These are phyloP conservation scores for Muscidifurax raptorellus DNA, from an alignment of 1,140 invertebrate genomes.

Conservation along the genomic window DNA sequence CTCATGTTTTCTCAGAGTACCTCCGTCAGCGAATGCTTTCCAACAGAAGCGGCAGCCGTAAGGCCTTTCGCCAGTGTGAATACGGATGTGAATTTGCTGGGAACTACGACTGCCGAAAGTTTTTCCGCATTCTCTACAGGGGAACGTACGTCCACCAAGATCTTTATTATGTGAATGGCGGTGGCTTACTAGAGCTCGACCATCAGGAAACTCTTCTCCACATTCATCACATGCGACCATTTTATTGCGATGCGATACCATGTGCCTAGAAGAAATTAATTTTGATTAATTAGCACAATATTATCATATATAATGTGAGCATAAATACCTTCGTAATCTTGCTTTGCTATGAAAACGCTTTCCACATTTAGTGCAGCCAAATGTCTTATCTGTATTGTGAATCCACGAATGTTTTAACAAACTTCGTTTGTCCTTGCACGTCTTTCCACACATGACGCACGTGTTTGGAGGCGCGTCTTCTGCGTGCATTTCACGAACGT, in stretches of 20 bases:
- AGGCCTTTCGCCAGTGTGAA: conserved; percentile 89
- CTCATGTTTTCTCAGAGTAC: conserved; percentile 97
- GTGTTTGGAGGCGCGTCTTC: conserved; percentile 78
- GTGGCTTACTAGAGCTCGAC: conserved; percentile 82
- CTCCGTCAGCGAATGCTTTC: conserved; percentile 98
- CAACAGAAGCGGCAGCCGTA: conserved; percentile 98
- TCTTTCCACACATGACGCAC: conserved; percentile 79
- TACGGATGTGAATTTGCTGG: conserved; percentile 92
- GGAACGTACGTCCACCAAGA: conserved; percentile 82
- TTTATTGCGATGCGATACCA: conserved; percentile 83
- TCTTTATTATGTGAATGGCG: conserved; percentile 80
- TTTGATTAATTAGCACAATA: background rate
- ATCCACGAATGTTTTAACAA: conserved; percentile 83
- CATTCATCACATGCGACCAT: conserved; percentile 83
- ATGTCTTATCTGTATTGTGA: conserved; percentile 77
- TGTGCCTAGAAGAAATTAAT: conserved; percentile 72
- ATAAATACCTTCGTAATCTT: conserved; percentile 72
- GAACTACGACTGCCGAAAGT: conserved; percentile 93
- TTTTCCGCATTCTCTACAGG: conserved; percentile 90
- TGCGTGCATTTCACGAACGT: conserved; percentile 77
- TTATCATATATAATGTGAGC: background rate
- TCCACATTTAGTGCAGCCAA: conserved; percentile 80
- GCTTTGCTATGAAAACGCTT: conserved; percentile 85
- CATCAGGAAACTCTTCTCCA: conserved; percentile 83
- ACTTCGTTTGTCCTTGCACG: conserved; percentile 81